Evolutionary conservation across 2,888 invertebrate genomes (phyloP), one percentile per base, ranked within the genome.

Genomic region (Tricholauxania praeusta): DNA sequence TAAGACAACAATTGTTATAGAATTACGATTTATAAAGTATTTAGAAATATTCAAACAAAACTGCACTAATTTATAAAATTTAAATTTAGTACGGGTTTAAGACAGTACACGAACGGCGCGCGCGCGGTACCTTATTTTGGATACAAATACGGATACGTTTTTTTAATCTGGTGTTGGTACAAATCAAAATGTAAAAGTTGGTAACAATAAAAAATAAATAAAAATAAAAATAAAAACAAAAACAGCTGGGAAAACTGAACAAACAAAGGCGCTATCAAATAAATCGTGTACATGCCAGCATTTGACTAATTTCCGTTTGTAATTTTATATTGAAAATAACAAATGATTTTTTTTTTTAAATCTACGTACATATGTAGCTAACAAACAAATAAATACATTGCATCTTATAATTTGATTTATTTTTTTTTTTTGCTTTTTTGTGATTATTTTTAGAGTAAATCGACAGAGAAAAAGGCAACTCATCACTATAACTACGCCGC

Each of bases 221-320:
- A 1, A 39, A 39, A 39, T 10, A 10, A 39, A 10, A 3, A 39
- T 4, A 39, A 39, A 39, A 39, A 39, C 39, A 10, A 39, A 39
- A 39, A 7, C 39, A 39, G 39, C 39, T 39, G 39, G 39, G 39
- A 39, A 39, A 39, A 39, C 39, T 39, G 39, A 39, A 39, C 10
- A 39, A 39, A 39, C 39, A 39, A 39, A 39, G 10, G 39, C 39
- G 39, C 39, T 39, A 39, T 39, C 39, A 10, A 39, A 39, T 39
- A 7, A 8, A 39, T 39, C 39, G 39, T 39, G 10, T 39, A 10
- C 39, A 39, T 39, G 39, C 39, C 39, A 39, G 19, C 53, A 62
- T 53, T 70, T 63, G 39, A 70, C 48, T 22, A 63, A 70, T 62
- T 63, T 70, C 70, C 70, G 70, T 53, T 63, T 19, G n/a, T 52